A percentile compares a stretch with the other conserved stretches of the same genome.
These are phyloP conservation scores for Baccha elongata DNA, from an alignment of 2,888 invertebrate species.

Conservation along the genomic window DNA sequence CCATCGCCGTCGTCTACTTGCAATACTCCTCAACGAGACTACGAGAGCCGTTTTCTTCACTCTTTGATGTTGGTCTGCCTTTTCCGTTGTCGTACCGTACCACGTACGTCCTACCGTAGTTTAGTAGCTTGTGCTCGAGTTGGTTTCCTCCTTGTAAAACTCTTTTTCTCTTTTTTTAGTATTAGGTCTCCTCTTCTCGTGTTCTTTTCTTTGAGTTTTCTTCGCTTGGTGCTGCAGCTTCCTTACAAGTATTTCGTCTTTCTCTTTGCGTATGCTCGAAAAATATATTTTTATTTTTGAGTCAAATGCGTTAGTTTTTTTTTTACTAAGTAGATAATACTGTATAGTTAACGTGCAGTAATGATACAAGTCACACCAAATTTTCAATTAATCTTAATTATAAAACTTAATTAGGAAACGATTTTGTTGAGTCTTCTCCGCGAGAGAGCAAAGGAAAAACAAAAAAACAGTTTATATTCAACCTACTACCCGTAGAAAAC, in stretches of 20 bases:
- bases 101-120: background rate
- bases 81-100: too few species aligned
- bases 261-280: constrained; percentile 59
- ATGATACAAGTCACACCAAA: constrained; percentile 76
- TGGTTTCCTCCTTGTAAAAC: constrained; percentile 57
- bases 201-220: constrained; percentile 69
- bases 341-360: constrained; percentile 54
- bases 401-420: constrained; percentile 82
- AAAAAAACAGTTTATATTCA: constrained; percentile 75
- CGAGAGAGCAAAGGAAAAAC: constrained; percentile 74
- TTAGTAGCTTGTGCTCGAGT: constrained; percentile 3
- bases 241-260: constrained; percentile 67
- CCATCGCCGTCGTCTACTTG: constrained; percentile 52
- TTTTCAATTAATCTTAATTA: constrained; percentile 82
- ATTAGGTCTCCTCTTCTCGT: constrained; percentile 48
- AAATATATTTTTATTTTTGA: constrained; percentile 19
- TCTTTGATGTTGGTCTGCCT: constrained; percentile 44
- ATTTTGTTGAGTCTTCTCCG: constrained; percentile 72
- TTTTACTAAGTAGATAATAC: constrained; percentile 44
- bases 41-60: constrained; percentile 50
- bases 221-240: constrained; percentile 69
- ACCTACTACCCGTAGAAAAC: constrained; percentile 67
- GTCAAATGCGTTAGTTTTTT: constrained; percentile 11
- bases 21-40: constrained; percentile 49
- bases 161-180: constrained; percentile 61